Base-by-base conservation (phyloP, 2,113 vertebrate genomes). In the Merops nubicus region DNA sequence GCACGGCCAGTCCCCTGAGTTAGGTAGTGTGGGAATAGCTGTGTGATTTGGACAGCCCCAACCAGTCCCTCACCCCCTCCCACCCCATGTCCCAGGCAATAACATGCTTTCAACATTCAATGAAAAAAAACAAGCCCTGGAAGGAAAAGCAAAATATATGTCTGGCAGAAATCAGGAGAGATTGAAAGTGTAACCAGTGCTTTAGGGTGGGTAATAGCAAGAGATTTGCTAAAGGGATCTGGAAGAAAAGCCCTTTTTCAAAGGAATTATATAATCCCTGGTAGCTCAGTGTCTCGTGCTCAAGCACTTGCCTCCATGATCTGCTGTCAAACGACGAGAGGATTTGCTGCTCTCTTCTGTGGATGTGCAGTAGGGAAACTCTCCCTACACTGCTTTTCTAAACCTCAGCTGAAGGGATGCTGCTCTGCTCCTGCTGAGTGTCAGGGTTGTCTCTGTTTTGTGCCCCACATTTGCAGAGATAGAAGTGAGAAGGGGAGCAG, bases 301-400 rank as follows among this genome's bases (percentile, higher is more conserved):
- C 62, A 6, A 85, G 87, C 70, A 94, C 72, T 91, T 80, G 70
- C 74, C 74, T 95, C 47, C 87, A 57, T 0, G 14, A 82, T 93
- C 63, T 89, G 67, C 62, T 5, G 21, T 95, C 89, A 76, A 60
- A 56, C 1, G 2, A 56, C 9, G 19, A 64, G 67, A 89, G 96
- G 96, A 94, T 97, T 89, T 97, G 81, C 74, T 88, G 70, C 90
- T 95, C 57, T 60, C 40, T 57, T 69, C 65, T 48, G 65, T 40
- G 68, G 74, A 75, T 57, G 45, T 69, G 73, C 48, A 21, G 48
- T 26, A 62, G 2, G 5, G 84, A 81, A 94, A 64, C 64, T 31
- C 87, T 93, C 48, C 82, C 17, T 63, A 56, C 38, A 23, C 33
- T 0, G 5, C 72, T 87, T 83, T 76, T 57, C 81, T 79, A 73